A percentile compares a stretch with the other conserved stretches of the same genome.
Conservation (phyloP, 2,888 invertebrate species). For the Lithophane leautieri region DNA sequence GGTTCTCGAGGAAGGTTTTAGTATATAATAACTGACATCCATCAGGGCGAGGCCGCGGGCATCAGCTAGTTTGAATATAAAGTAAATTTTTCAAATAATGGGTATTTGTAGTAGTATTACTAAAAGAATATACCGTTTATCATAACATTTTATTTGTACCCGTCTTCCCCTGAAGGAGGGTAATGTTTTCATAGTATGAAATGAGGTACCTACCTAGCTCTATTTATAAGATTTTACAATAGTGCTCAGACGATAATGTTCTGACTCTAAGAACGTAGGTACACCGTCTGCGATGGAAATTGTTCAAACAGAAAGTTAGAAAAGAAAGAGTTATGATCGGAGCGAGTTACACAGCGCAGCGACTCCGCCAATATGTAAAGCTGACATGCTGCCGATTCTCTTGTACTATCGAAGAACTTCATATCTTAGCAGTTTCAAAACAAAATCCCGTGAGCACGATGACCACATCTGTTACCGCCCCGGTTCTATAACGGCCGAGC, state of each 20-base stretch:
- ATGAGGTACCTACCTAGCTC: constrained; percentile 3
- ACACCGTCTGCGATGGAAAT: constrained; percentile 18
- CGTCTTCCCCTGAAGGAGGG: neutral
- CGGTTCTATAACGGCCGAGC: too few relatives aligned
- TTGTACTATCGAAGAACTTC: too few relatives aligned
- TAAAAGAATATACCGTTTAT: neutral
- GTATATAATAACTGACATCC: too few relatives aligned
- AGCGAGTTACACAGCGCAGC: constrained; percentile 23
- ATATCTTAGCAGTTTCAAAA: too few relatives aligned
- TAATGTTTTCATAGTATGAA: constrained; percentile 8
- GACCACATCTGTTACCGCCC: too few relatives aligned
- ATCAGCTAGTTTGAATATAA: too few relatives aligned
- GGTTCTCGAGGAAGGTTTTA: too few relatives aligned
- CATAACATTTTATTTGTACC: neutral
- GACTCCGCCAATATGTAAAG: constrained; percentile 14
- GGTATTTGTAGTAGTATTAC: neutral
- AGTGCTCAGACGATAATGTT: constrained; percentile 20
- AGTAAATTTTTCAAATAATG: neutral
- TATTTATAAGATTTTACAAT: constrained; percentile 20
- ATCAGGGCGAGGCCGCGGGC: too few relatives aligned
- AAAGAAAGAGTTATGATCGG: constrained; percentile 28
- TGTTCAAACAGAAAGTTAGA: constrained; percentile 12
- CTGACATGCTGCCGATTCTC: neutral
- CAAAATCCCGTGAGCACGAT: too few relatives aligned
- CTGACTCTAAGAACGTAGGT: constrained; percentile 16